Conservation (phyloP, 2,113 vertebrate genomes). For the Nycticryphes semicollaris region DNA sequence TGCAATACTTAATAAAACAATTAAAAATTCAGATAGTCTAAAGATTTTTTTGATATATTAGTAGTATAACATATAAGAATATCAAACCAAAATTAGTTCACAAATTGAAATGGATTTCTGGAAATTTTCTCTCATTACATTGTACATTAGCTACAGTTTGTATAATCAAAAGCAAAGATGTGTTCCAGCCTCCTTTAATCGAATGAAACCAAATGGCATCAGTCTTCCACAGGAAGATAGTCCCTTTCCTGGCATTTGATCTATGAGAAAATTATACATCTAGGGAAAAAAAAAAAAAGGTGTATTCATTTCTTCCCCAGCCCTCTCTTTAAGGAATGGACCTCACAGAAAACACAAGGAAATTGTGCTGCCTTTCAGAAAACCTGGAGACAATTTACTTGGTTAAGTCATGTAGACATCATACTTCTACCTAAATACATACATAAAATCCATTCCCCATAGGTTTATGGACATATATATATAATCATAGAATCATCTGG, state of each 20-base stretch:
- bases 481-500: too few species aligned
- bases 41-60: conserved; percentile 58
- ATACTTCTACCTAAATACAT: not conserved
- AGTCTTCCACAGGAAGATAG: conserved; percentile 15
- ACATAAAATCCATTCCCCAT: not conserved
- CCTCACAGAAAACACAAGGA: not conserved
- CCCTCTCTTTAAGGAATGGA: not conserved
- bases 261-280: not conserved
- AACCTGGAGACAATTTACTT: not conserved
- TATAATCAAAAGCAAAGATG: conserved; percentile 2
- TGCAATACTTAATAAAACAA: conserved; percentile 38
- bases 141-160: not conserved
- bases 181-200: conserved; percentile 41
- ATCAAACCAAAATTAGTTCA: conserved; percentile 60
- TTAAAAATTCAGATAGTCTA: conserved; percentile 62
- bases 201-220: conserved; percentile 47
- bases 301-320: not conserved
- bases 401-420: not conserved
- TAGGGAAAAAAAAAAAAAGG: rapidly evolving
- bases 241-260: conserved; percentile 19
- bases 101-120: conserved; percentile 53
- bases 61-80: not conserved
- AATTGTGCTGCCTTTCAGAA: not conserved
- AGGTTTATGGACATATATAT: not conserved
- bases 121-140: conserved; percentile 24